Percentiles rank a stretch among this genome's conserved stretches.
Conservation (phyloP, 2,888 invertebrate species). For the Sturmia bella region DNA sequence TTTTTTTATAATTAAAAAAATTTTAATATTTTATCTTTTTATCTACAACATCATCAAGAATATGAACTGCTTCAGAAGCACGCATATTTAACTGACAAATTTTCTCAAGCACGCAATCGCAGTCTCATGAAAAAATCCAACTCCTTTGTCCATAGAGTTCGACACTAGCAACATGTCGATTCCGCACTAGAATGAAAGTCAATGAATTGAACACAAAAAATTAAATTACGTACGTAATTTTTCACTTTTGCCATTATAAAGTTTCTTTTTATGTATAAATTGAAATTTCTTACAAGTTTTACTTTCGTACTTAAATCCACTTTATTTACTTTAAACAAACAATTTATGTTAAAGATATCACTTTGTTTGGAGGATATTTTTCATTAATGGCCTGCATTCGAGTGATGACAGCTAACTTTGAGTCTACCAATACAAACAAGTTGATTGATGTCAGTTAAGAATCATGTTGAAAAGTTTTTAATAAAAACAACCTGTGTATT, state of each 20-base stretch:
- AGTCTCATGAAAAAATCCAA: slow-evolving; percentile 38
- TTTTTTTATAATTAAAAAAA: slow-evolving; percentile 42
- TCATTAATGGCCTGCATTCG: slow-evolving; percentile 56
- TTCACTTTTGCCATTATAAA: no score
- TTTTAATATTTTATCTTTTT: slow-evolving; percentile 62
- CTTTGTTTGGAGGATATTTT: no score
- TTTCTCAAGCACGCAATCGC: slow-evolving; percentile 48
- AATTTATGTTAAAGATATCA: no score
- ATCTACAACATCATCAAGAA: slow-evolving; percentile 59
- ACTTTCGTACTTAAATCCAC: no score
- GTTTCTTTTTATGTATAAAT: no score
- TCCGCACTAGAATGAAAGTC: no score
- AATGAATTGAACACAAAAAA: background rate
- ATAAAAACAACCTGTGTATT: no score
- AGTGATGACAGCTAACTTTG: slow-evolving; percentile 68
- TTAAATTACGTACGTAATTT: no score
- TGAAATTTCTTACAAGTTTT: no score
- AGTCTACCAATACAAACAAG: slow-evolving; percentile 28
- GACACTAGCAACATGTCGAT: background rate
- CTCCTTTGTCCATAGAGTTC: slow-evolving; percentile 9
- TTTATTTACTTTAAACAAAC: no score
- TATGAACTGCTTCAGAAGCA: slow-evolving; percentile 32
- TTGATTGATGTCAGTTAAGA: slow-evolving; percentile 67
- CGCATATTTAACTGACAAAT: slow-evolving; percentile 50
- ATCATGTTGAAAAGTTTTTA: no score